Evolutionary conservation across 2,797 vertebrate species (phyloP).

Genomic region (Sparus aurata): DNA sequence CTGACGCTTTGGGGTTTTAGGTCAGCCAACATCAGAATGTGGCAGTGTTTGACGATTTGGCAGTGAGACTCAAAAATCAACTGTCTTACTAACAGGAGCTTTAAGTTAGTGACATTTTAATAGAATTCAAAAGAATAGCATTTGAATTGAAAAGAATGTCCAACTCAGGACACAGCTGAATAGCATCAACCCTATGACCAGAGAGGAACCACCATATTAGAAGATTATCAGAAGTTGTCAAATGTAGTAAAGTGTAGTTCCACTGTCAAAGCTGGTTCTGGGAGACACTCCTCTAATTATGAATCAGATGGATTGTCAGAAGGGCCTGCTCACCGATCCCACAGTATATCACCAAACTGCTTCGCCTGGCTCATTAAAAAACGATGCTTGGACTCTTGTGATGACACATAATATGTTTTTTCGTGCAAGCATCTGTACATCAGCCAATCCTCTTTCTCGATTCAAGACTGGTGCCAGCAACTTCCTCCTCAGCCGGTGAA

Average conservation of each 20-base stretch:
- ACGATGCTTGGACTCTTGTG: constrained; percentile 23
- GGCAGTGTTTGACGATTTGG: too few species aligned
- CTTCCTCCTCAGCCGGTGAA: constrained; percentile 19
- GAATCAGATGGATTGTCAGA: constrained; percentile 29
- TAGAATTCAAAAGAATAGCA: too few species aligned
- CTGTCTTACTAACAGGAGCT: too few species aligned
- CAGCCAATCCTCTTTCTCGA: constrained; percentile 41
- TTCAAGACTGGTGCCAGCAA: constrained; percentile 35
- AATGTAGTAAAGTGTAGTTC: neutral
- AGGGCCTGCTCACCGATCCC: constrained; percentile 6
- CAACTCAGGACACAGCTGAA: too few species aligned
- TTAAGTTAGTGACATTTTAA: too few species aligned
- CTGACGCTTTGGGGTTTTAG: too few species aligned
- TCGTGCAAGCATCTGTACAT: constrained; percentile 20
- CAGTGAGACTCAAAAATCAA: too few species aligned
- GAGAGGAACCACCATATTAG: neutral
- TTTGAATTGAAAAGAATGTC: too few species aligned
- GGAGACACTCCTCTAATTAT: constrained; percentile 23
- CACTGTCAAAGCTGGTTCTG: neutral
- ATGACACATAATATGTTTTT: constrained; percentile 43
- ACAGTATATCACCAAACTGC: constrained; percentile 35
- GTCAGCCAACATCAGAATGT: too few species aligned
- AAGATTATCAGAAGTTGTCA: neutral
- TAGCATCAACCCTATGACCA: neutral
- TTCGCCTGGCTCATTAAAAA: constrained; percentile 23